These are phyloP conservation scores for Ctena decussata DNA, from an alignment of 2,888 invertebrate species.

Conservation along the genomic window DNA sequence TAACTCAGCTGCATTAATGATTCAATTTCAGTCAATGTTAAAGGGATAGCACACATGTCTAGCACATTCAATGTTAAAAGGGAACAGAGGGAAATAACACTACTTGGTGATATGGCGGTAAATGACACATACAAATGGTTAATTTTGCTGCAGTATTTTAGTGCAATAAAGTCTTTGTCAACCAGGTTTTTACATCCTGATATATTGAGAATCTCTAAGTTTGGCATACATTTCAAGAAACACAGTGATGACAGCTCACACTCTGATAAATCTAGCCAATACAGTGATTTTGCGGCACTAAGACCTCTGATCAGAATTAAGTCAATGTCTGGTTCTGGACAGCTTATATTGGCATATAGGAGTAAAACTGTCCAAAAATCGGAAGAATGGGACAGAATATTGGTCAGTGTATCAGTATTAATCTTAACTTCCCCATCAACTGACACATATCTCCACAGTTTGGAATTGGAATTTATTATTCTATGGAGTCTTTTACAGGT, in stretches of 20 bases:
- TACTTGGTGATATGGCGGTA: conserved; percentile 36
- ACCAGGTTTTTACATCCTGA: conserved; percentile 27
- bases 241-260: conserved; percentile 36
- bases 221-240: conserved; percentile 10
- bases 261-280: conserved; percentile 35
- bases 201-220: conserved; percentile 26
- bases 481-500: conserved; percentile 22
- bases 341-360: conserved; percentile 16
- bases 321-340: conserved; percentile 18
- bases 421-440: conserved; percentile 8
- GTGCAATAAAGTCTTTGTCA: conserved; percentile 29
- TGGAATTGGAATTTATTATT: conserved; percentile 21
- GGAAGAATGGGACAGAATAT: conserved; percentile 19
- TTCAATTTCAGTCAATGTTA: neutral
- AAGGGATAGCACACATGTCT: conserved; percentile 29
- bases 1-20: neutral
- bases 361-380: conserved; percentile 21
- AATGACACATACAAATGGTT: conserved; percentile 44
- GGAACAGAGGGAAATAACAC: conserved; percentile 24
- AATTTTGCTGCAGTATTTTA: conserved; percentile 20
- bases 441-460: conserved; percentile 31
- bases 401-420: neutral
- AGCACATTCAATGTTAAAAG: conserved; percentile 29
- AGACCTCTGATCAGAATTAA: conserved; percentile 8
- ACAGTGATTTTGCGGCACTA: conserved; percentile 9